phyloP scores from a whole-genome alignment of 1,140 invertebrate species.

The Drosophila virilis region DNA sequence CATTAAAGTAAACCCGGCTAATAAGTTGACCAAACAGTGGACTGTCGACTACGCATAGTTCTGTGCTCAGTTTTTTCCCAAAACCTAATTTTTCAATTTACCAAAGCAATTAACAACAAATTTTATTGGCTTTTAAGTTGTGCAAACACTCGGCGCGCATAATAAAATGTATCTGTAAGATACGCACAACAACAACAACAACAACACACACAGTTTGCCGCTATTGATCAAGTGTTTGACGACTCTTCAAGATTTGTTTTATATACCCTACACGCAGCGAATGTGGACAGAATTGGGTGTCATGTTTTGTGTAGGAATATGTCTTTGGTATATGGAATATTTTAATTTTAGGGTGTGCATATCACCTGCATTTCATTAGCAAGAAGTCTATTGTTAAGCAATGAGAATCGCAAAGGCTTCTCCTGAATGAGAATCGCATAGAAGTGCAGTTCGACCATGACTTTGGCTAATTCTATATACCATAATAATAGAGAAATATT shows the following conservation, averaged over 20 bases:
- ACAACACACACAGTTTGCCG: conserved; percentile 46
- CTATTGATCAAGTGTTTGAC: conserved; percentile 77
- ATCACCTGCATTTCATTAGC: no score
- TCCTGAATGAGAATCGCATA: background rate
- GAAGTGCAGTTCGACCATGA: conserved; percentile 23
- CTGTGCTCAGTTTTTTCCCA: conserved; percentile 50
- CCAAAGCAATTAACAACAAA: conserved; percentile 80
- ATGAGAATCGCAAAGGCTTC: background rate
- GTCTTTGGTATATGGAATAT: no score
- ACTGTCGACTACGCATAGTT: conserved; percentile 55
- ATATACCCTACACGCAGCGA: background rate
- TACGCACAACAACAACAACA: conserved; percentile 26
- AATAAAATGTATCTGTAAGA: conserved; percentile 74
- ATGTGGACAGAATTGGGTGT: background rate
- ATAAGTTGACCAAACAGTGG: conserved; percentile 65
- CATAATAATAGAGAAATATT: no score
- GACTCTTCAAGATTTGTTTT: conserved; percentile 52
- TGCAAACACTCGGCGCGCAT: conserved; percentile 67
- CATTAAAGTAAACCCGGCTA: conserved; percentile 70
- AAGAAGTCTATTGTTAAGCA: no score
- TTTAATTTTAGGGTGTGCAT: no score
- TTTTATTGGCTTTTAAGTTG: conserved; percentile 81
- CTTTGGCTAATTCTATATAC: background rate
- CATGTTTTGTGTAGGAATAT: background rate
- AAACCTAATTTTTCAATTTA: conserved; percentile 81